phyloP scores from a whole-genome alignment of 1,140 invertebrate genomes.

The Psilanteris sp. region DNA sequence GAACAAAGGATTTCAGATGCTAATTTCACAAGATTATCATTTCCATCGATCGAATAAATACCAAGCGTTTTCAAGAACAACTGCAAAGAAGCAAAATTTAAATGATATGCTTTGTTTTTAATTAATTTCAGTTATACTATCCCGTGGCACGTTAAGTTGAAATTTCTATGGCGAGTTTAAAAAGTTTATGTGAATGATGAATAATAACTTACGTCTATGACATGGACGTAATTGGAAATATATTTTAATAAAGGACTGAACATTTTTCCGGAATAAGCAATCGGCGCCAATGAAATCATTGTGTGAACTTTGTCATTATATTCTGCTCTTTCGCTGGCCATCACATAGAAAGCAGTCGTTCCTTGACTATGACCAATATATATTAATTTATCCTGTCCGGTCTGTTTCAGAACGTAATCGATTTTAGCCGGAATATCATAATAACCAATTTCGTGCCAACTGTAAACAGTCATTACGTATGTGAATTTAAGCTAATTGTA shows the following conservation, averaged over 20 bases:
- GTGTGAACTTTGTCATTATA: conserved; percentile 81
- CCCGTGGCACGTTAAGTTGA: too few species aligned
- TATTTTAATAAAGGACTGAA: conserved; percentile 21
- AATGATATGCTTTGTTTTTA: too few species aligned
- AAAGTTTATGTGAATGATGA: background rate
- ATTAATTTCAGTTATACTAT: too few species aligned
- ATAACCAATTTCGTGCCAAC: conserved; percentile 86
- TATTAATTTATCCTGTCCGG: conserved; percentile 79
- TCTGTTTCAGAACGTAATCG: conserved; percentile 82
- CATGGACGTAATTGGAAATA: conserved; percentile 14
- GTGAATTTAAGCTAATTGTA: too few species aligned
- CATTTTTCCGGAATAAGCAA: conserved; percentile 75
- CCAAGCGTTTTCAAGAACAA: conserved; percentile 77
- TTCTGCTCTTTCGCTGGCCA: conserved; percentile 79
- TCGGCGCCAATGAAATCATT: conserved; percentile 82
- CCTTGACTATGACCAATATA: conserved; percentile 86
- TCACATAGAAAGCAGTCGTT: conserved; percentile 76
- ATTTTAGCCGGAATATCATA: conserved; percentile 88
- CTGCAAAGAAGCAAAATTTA: conserved; percentile 64
- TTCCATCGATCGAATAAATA: conserved; percentile 81
- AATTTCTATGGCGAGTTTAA: too few species aligned
- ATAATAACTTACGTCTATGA: conserved; percentile 60
- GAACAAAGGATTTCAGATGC: conserved; percentile 75
- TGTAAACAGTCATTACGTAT: too few species aligned
- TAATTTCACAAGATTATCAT: conserved; percentile 73